These are phyloP conservation scores for Epinotia ramella DNA, from an alignment of 2,888 invertebrate species.

Conservation along the genomic window DNA sequence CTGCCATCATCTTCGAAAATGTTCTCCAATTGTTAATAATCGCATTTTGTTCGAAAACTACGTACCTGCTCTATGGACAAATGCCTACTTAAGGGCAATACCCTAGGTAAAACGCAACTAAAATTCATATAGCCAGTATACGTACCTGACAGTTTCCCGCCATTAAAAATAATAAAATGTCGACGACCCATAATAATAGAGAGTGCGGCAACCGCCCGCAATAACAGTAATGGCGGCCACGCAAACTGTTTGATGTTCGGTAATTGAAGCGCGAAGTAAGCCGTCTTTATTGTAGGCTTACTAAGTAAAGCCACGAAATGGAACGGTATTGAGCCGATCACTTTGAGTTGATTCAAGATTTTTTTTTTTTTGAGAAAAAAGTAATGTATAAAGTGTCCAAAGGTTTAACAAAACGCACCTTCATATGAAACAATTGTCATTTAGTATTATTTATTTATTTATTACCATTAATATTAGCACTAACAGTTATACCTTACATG, in stretches of 20 bases:
- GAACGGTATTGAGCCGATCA: neutral
- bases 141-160: conserved; percentile 2
- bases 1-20: too few species aligned
- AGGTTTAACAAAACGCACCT: too few species aligned
- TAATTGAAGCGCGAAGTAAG: conserved; percentile 9
- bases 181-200: conserved; percentile 41
- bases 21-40: too few species aligned
- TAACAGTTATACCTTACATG: too few species aligned
- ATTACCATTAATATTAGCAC: too few species aligned
- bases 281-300: conserved; percentile 8
- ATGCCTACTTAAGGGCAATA: too few species aligned
- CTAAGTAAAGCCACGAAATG: conserved; percentile 1
- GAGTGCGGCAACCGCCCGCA: conserved; percentile 34
- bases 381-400: too few species aligned
- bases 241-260: conserved; percentile 32
- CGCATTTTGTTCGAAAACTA: too few species aligned
- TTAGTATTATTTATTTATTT: too few species aligned
- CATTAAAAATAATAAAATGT: conserved; percentile 29
- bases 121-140: neutral
- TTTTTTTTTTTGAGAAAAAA: too few species aligned
- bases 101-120: neutral
- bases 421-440: too few species aligned
- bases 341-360: neutral
- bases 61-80: too few species aligned
- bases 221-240: conserved; percentile 37